Evolutionary conservation across 2,888 invertebrate species (phyloP), one percentile per base, ranked within the genome.

Genomic region (Hydrotaea cyrtoneurina): DNA sequence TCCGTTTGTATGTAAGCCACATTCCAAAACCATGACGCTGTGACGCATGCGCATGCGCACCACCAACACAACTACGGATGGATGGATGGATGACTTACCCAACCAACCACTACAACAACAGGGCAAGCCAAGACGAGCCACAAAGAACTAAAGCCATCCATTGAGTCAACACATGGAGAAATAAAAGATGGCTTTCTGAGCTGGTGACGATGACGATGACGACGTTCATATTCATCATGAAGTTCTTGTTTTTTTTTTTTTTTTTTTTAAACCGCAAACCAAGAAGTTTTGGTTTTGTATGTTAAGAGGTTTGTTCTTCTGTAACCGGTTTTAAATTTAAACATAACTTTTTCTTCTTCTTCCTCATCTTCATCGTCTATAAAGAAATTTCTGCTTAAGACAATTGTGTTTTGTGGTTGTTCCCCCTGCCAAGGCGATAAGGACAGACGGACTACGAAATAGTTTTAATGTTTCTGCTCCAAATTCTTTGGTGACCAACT

Each of bases 1-100:
- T 7, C 19, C 13, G 17, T 11, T 55, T 21, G 57, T 39, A 10
- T n/a, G 19, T 43, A 8, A 8, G 46, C 26, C 13, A 50, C 89
- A 90, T 90, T 90, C 90, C 90, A 87, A 87, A 75, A 80, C 80
- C 89, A 90, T 90, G 90, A 90, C 90, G 88, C 86, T 86, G 87
- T 80, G 72, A 79, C 80, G 59, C 85, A 86, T 82, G 85, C 83
- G 81, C 84, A n/a, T n/a, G 82, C 72, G 86, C 85, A 83, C 82
- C 78, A 85, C 50, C 26, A 85, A 82, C 55, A 81, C 57, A 57
- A 57, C 21, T 11, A 13, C 10, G 21, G 57, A 21, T 36, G 17
- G 21, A 5, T 64, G 19, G 31, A n/a, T n/a, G 64, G 66, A 11
- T 43, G 66, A 11, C 39, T 31, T 80, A 82, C 66, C 84, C 87